Base-by-base conservation (phyloP, 2,797 vertebrate species). In the Lemur catta region DNA sequence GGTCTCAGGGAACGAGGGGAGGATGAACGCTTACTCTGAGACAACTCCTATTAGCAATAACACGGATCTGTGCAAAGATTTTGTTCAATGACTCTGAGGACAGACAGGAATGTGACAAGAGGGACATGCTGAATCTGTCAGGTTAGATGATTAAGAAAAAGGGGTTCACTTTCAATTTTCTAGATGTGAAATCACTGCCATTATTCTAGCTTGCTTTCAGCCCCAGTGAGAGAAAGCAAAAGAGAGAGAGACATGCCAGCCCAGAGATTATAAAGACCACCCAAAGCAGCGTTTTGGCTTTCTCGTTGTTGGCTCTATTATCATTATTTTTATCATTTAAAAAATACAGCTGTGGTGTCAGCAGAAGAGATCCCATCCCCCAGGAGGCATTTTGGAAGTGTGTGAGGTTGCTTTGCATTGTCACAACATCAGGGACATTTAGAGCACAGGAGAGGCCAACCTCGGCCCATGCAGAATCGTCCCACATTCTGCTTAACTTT, bases 1-100 rank as follows among this genome's bases (percentile, higher is more conserved):
- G 46, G 78, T n/a, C 84, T 93, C 48, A 0, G 63, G 52, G 69
- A 82, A 74, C 9, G 59, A n/a, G 46, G 75, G 33, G 79, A 35
- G 52, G 65, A 35, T 41, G 57, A 61, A 59, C 6, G 0, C 80
- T 38, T 48, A 61, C 69, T 71, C 92, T 35, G 85, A 97, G 48
- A 93, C 93, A 96, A 96, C 96, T 86, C 63, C 84, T 57, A 88
- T 95, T 78, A 93, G 79, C n/a, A 33, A 14, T 41, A 86, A 89
- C 93, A 76, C 0, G 61, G 63, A 63, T 74, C 78, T 12, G 4
- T 20, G 33, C 3, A 46, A 72, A 91, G 81, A 82, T 72, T 87
- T 67, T 41, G 35, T 76, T 79, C 38, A 26, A 2, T 1, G 4
- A 41, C 35, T 57, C 75, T 35, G 48, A 84, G 79, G 85, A 80